Percentiles rank a stretch among this genome's conserved stretches.
These are phyloP conservation scores for Urophycis tenuis DNA, from an alignment of 2,797 vertebrate species.

Conservation along the genomic window DNA sequence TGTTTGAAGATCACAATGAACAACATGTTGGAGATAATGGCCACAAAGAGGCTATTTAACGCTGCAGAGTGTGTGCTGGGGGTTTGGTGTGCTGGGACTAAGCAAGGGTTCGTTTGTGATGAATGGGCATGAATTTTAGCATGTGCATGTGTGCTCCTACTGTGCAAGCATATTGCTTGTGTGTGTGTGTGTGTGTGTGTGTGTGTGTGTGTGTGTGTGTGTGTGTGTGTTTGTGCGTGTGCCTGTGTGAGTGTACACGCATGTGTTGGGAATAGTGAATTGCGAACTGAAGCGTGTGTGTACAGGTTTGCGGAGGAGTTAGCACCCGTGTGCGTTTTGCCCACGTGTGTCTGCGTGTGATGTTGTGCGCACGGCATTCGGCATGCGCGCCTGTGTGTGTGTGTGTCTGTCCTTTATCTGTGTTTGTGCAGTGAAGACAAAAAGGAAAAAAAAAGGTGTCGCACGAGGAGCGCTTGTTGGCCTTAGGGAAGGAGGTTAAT, in stretches of 20 bases:
- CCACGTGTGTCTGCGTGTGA: neutral
- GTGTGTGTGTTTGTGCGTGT: too few species aligned
- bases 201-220: neutral
- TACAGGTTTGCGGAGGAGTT: neutral
- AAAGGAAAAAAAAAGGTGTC: neutral
- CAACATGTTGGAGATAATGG: neutral
- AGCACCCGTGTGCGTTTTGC: neutral
- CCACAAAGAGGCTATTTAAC: neutral
- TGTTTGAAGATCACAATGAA: slow-evolving; percentile 21
- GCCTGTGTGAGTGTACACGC: neutral
- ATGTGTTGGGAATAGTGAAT: neutral
- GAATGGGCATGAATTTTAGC: neutral
- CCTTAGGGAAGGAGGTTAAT: slow-evolving; percentile 1
- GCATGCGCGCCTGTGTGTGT: neutral
- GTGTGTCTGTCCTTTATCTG: neutral
- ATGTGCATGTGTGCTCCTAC: neutral
- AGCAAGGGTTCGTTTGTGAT: neutral
- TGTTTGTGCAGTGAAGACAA: neutral
- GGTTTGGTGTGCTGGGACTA: neutral
- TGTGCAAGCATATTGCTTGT: too few species aligned
- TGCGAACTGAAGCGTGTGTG: slow-evolving; percentile 8
- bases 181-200: neutral
- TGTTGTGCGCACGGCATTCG: too few species aligned
- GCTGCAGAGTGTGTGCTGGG: neutral
- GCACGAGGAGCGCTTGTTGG: neutral